Base-by-base conservation (phyloP, 30 jellyfish, hydroid and myxozoan genomes). In the Cassiopea xamachana region DNA sequence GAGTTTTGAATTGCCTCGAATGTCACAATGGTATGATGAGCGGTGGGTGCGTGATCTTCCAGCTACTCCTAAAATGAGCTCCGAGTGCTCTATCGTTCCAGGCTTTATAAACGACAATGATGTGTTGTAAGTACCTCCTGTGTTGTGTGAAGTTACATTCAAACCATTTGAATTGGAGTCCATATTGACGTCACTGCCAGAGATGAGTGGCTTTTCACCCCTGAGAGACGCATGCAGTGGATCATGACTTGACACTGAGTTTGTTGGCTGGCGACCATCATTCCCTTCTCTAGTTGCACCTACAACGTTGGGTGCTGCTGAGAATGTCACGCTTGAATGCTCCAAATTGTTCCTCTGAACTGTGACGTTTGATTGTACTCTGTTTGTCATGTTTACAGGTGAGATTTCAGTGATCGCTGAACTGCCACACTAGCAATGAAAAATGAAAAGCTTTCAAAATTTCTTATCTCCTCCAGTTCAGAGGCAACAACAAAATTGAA, bases 61-160 rank as follows among this genome's bases (percentile, higher is more conserved):
- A 69, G 80, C 1, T 2, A 84, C 69, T 44, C 76, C 80, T 12
- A 84, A 7, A 51, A 46, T 17, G 70, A 84, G 55, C 5, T 73
- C 85, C 60, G 92, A 84, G 13, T 64, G 84, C 48, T 71, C 78
- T 16, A 59, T 15, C 10, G 55, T 73, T 49, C 85, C 92, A 15
- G 71, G 19, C 2, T 73, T 55, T 44, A 49, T 51, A 13, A 46
- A 84, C 5, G 78, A 79, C 79, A 84, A 48, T 70, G 92, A 84
- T 48, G 92, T 48, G 70, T 71, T 47, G 18, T 84, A 78, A 14
- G 79, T 13, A 8, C 50, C 70, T 18, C 18, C 43, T 15, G 7
- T 19, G 16, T 27, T 71, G 2, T 71, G 7, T 43, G 80, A 12
- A 43, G 55, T 71, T 18, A 18, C 77, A 68, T 16, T 68, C 27